phyloP scores from a whole-genome alignment of 1,140 invertebrate genomes.

The Leptestheria dahalacensis region DNA sequence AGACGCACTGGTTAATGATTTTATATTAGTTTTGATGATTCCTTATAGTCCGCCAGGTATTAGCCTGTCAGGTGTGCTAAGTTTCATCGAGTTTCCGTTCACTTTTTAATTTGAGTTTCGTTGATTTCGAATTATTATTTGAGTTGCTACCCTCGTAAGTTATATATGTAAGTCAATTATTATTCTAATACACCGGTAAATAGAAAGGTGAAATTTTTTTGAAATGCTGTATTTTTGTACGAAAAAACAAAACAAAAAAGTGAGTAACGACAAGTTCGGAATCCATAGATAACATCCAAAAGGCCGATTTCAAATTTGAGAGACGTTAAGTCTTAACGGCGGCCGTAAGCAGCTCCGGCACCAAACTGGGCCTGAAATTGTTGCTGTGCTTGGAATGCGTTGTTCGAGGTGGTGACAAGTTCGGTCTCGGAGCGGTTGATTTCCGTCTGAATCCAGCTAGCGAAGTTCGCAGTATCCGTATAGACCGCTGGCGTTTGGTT shows the following conservation, averaged over 20 bases:
- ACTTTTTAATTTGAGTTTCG: too few species aligned
- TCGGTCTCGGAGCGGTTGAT: conserved; percentile 1
- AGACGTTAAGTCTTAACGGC: conserved; percentile 7
- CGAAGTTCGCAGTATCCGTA: conserved; percentile 3
- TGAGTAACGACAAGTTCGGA: too few species aligned
- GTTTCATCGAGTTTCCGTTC: too few species aligned
- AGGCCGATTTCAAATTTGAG: not conserved
- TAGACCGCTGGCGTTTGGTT: conserved; percentile 9
- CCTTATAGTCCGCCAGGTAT: too few species aligned
- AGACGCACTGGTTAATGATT: too few species aligned
- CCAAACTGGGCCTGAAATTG: conserved; percentile 14
- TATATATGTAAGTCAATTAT: too few species aligned
- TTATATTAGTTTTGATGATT: too few species aligned
- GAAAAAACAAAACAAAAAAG: not conserved
- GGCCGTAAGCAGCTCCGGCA: conserved; percentile 10
- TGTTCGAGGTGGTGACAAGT: conserved; percentile 6
- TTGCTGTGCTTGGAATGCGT: conserved; percentile 13
- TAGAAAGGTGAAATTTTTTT: not conserved
- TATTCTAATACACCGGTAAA: too few species aligned
- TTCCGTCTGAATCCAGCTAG: conserved; percentile 6
- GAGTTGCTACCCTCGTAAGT: too few species aligned
- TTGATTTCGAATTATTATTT: too few species aligned
- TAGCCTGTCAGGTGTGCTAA: too few species aligned
- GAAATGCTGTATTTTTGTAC: not conserved
- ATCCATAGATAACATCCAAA: not conserved